Base-by-base conservation (phyloP, 2,888 invertebrate species). In the Drosophila melanosoma region DNA sequence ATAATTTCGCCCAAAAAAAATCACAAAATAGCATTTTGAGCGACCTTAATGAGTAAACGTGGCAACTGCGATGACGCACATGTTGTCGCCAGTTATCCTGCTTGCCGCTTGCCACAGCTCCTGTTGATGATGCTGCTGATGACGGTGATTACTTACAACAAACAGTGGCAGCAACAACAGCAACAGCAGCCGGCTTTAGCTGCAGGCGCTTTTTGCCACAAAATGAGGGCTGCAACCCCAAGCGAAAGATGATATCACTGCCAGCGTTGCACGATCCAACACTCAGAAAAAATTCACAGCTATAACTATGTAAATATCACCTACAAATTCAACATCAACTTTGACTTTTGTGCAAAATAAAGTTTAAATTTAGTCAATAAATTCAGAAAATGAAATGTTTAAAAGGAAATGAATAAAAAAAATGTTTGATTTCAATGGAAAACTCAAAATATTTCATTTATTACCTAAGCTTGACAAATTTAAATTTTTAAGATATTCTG, bases 211-310 rank as follows among this genome's bases (percentile, higher is more conserved):
- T 69, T 63, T 68, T 54, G 67, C 66, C 78, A 73, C 78, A 83
- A 84, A 84, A 87, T 89, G 89, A 89, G 87, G 89, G 87, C 87
- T 89, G 89, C 80, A 88, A 88, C 90, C 89, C 86, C 82, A 60
- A 66, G 68, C 70, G 79, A 71, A 17, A 3, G 26, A 38, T 79
- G 87, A 89, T 89, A 89, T 89, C 87, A 29, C 36, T 7, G 69
- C 59, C 84, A 65, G 62, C 87, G 68, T 52, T 74, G 69, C 82
- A 70, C 79, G 79, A 87, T 84, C 65, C 82, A 38, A 56, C 56
- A 56, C 56, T 56, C 17, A 0, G 15, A 54, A 12, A 54, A 53
- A 49, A 29, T 6, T 0, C 40, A 10, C 4, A 40, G n/a, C 4
- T n/a, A 10, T 10, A 40, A 40, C n/a, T 4, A 4, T 23, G 15